phyloP scores from a whole-genome alignment of 64 coral and sea anemone species.

The Anthopleura sola region DNA sequence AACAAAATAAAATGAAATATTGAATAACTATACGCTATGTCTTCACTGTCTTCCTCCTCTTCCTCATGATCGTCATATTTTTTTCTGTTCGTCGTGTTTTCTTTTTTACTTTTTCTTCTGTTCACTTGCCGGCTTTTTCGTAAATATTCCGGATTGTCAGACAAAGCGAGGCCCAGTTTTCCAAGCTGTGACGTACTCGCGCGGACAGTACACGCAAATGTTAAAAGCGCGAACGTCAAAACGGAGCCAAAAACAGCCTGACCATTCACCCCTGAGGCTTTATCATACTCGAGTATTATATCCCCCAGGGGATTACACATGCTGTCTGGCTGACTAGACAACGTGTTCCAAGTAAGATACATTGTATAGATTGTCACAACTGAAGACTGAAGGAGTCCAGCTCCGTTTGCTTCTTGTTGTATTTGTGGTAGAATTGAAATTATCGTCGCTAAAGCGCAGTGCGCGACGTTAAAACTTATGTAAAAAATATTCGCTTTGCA shows the following conservation, averaged over 20 bases:
- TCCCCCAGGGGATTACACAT: constrained; percentile 87
- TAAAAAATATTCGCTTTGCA: constrained; percentile 95
- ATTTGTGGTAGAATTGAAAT: constrained; percentile 87
- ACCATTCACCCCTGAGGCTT: constrained; percentile 92
- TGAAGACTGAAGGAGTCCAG: constrained; percentile 86
- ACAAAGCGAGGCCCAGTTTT: constrained; percentile 73
- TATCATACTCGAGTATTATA: constrained; percentile 91
- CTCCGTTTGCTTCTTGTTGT: constrained; percentile 79
- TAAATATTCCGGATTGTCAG: constrained; percentile 57
- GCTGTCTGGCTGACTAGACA: constrained; percentile 82
- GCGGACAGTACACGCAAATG: constrained; percentile 92
- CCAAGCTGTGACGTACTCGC: constrained; percentile 89
- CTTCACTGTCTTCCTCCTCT: constrained; percentile 41
- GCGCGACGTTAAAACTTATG: constrained; percentile 92
- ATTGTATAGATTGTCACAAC: constrained; percentile 92
- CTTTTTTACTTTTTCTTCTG: constrained; percentile 24
- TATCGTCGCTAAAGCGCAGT: constrained; percentile 78
- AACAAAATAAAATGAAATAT: constrained; percentile 92
- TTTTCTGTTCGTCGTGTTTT: constrained; percentile 10
- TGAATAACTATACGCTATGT: constrained; percentile 82
- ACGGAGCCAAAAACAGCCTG: constrained; percentile 93
- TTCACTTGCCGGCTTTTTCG: constrained; percentile 25
- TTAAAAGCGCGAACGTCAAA: constrained; percentile 85
- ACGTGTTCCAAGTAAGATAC: constrained; percentile 96
- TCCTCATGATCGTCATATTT: constrained; percentile 9